Evolutionary conservation across 1,140 invertebrate species (phyloP).

Genomic region (Drosophila trapezifrons): DNA sequence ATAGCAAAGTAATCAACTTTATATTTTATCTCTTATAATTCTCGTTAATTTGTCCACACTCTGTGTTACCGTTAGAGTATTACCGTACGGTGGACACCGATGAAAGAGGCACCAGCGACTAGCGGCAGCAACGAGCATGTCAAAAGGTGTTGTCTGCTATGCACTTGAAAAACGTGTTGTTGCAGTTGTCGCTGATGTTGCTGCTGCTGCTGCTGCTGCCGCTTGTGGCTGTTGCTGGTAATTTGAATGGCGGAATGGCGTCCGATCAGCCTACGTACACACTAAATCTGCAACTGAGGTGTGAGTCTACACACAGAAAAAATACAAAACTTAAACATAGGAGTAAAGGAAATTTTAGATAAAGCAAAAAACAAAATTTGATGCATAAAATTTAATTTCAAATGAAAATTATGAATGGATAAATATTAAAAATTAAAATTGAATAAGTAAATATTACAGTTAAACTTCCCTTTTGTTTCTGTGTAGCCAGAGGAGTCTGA

Average conservation of each 20-base stretch:
- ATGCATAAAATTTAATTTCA: too few relatives aligned
- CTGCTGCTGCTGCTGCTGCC: conserved; percentile 12
- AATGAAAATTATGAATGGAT: neutral
- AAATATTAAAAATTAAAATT: neutral
- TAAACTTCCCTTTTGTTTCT: too few relatives aligned
- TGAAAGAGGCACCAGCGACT: conserved; percentile 8
- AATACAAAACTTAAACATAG: neutral
- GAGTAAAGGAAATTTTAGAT: neutral
- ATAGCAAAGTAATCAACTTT: too few relatives aligned
- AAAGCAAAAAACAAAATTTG: neutral
- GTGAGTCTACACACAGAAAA: conserved; percentile 11
- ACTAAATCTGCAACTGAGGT: neutral
- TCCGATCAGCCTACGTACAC: conserved; percentile 53
- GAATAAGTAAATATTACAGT: too few relatives aligned
- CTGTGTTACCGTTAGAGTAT: conserved; percentile 16
- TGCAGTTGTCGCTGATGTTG: conserved; percentile 33
- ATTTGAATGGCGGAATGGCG: conserved; percentile 75
- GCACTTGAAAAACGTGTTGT: conserved; percentile 77
- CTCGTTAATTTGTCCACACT: neutral
- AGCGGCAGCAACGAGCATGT: conserved; percentile 63
- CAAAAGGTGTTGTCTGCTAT: conserved; percentile 76
- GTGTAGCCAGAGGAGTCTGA: neutral
- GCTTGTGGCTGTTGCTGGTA: conserved; percentile 52
- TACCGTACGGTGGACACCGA: conserved; percentile 23
- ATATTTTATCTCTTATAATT: too few relatives aligned